phyloP scores from a whole-genome alignment of 2,113 vertebrate genomes.

The Scopus umbretta region DNA sequence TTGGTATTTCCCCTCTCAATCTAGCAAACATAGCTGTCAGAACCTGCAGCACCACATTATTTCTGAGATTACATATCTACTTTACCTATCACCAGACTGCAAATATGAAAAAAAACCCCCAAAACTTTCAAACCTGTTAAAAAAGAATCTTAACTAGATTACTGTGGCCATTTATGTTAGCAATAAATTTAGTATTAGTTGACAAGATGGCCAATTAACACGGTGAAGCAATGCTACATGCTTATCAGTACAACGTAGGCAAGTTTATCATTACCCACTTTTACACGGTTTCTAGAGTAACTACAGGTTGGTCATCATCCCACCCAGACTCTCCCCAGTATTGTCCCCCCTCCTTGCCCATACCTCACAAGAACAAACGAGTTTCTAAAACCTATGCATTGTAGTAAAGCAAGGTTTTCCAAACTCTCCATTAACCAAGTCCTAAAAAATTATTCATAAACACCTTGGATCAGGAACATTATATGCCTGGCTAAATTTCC shows the following conservation, averaged over 20 bases:
- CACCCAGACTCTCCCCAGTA: too few species aligned
- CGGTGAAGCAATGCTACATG: neutral
- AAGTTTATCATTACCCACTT: neutral
- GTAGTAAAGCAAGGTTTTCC: neutral
- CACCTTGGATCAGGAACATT: neutral
- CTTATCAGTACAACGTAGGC: neutral
- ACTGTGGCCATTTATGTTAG: neutral
- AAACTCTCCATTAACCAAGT: neutral
- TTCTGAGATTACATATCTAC: neutral
- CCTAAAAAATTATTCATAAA: neutral
- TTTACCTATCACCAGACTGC: neutral
- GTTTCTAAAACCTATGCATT: neutral
- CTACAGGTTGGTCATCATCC: too few species aligned
- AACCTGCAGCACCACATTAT: neutral
- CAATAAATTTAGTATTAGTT: neutral
- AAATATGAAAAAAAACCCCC: neutral
- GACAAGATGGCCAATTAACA: neutral
- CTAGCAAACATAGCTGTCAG: neutral
- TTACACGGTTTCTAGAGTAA: neutral
- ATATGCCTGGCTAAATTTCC: neutral
- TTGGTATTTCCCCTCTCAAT: accelerated
- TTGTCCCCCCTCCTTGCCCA: neutral
- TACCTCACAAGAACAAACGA: neutral
- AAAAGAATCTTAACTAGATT: neutral
- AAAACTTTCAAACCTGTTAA: neutral